Evolutionary conservation across 2,888 invertebrate species (phyloP).

Genomic region (Cheiracanthium punctorium): DNA sequence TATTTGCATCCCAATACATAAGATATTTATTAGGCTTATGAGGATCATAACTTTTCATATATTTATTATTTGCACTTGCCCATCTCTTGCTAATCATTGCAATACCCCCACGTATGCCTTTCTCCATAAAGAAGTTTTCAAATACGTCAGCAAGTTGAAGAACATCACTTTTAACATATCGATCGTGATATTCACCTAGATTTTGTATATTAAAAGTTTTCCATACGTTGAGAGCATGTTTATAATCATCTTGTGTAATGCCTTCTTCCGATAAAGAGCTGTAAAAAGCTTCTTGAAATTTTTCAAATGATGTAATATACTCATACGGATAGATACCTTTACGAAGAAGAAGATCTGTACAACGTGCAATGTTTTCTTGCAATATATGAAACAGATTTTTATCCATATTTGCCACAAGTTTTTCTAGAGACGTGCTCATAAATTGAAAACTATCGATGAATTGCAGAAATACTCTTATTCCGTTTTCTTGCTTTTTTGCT

Average conservation of each 20-base stretch:
- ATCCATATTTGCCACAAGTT: no score
- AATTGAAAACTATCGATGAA: conserved; percentile 17
- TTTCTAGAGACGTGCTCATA: conserved; percentile 4
- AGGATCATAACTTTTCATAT: no score
- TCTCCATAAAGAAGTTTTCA: conserved; percentile 68
- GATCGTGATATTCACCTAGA: background rate
- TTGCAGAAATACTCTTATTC: background rate
- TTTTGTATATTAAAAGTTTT: conserved; percentile 70
- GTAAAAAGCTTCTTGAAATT: conserved; percentile 70
- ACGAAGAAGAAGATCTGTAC: conserved; percentile 37
- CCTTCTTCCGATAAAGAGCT: conserved; percentile 61
- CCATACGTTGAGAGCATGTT: conserved; percentile 72
- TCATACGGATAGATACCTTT: conserved; percentile 74
- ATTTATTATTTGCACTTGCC: no score
- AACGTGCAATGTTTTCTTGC: background rate
- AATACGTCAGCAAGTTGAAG: no score
- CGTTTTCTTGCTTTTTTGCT: background rate
- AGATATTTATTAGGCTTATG: no score
- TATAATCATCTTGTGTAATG: conserved; percentile 62
- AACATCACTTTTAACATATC: conserved; percentile 63
- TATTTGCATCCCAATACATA: no score
- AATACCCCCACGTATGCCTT: no score
- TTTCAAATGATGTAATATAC: conserved; percentile 72
- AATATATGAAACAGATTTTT: background rate
- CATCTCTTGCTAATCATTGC: no score